Percentiles rank a stretch among this genome's conserved stretches.
Evolutionary conservation across 23 tunicate species (phyloP).

Genomic region (Trididemnum nubilum): DNA sequence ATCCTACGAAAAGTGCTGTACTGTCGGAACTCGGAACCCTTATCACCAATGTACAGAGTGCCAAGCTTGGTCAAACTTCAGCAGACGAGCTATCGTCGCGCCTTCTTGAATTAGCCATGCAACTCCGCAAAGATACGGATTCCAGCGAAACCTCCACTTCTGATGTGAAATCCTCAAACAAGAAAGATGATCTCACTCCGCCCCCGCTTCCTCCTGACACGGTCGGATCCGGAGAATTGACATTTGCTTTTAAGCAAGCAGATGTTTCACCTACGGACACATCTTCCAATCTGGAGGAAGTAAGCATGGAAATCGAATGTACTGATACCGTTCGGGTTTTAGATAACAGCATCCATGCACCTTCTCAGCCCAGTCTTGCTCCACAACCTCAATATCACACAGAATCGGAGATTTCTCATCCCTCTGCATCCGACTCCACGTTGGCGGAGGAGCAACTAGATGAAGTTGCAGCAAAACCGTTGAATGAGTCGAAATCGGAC

Average conservation of each 20-base stretch:
- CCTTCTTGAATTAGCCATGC: constrained; percentile 50
- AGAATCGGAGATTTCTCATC: neutral
- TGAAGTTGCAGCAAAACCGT: neutral
- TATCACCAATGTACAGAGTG: constrained; percentile 16
- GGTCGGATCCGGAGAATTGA: neutral
- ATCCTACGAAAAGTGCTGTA: neutral
- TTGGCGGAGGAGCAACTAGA: neutral
- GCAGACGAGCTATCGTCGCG: constrained; percentile 43
- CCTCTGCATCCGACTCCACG: neutral
- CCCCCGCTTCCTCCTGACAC: neutral
- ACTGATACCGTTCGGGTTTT: neutral
- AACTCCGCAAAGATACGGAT: constrained; percentile 7
- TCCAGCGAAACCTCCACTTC: neutral
- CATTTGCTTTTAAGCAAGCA: too few species aligned
- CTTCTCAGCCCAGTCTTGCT: neutral
- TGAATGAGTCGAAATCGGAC: neutral
- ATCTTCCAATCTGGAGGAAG: neutral
- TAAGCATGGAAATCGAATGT: neutral
- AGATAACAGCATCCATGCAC: neutral
- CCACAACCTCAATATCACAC: neutral
- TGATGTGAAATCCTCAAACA: neutral
- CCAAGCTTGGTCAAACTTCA: neutral
- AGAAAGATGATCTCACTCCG: neutral
- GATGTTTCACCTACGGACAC: neutral
- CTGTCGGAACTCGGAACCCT: constrained; percentile 30